Evolutionary conservation across 2,888 invertebrate genomes (phyloP), one percentile per base, ranked within the genome.

Genomic region (Balanococcus diminutus): DNA sequence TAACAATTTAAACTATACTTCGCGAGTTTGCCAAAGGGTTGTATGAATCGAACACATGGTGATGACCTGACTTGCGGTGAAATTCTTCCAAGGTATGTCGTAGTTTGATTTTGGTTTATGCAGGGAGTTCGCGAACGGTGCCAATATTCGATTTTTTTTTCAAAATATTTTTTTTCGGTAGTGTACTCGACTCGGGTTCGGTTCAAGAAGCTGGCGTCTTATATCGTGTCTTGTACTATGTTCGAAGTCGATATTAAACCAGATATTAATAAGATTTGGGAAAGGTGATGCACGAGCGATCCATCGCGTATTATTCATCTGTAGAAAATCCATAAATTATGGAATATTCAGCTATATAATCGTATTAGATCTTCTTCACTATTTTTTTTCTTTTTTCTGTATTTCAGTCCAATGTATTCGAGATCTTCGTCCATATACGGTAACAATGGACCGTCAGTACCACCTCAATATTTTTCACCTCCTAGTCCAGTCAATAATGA

Each of bases 321-420:
- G n/a, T n/a, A n/a, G n/a, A n/a, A n/a, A n/a, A n/a, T n/a, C n/a
- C n/a, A n/a, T n/a, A n/a, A n/a, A n/a, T n/a, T 42, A 16, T 36
- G 36, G 36, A 36, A 36, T 36, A 5, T 42, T 36, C 2, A 1
- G 11, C 42, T 16, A 42, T 42, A 0, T 42, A 42, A 11, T 42
- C 5, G 42, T 36, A 9, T 51, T 51, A 51, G 5, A 51, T 51
- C n/a, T n/a, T 51, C 3, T 51, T 36, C 36, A 6, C n/a, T n/a
- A n/a, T n/a, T n/a, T n/a, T n/a, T 51, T 51, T 25, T 9, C 22
- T 82, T 81, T 42, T 42, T 82, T 46, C n/a, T 28, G 22, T 72
- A 22, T 86, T 86, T 82, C 86, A 86, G 86, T 39, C 19, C 86
- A 4, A 67, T 86, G 72, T 86, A 82, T 82, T 39, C 86, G 4